A percentile compares a stretch with the other conserved stretches of the same genome.
phyloP scores from a whole-genome alignment of 1,140 invertebrate species.

The Hycleus phaleratus region DNA sequence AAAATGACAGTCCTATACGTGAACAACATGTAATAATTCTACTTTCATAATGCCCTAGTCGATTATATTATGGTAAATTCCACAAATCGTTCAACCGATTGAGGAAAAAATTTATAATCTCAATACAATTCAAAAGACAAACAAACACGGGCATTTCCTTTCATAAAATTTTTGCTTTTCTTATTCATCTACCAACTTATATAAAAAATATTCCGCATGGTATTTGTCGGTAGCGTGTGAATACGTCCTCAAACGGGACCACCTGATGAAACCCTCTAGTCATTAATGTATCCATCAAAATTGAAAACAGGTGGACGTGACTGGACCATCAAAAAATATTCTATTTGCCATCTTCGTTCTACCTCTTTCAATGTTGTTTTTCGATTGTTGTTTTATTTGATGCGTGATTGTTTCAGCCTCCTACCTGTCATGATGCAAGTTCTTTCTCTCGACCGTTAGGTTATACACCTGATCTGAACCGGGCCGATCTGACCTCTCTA shows the following conservation, averaged over 20 bases:
- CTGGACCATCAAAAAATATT: slow-evolving; percentile 4
- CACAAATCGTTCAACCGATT: no score
- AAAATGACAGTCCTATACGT: slow-evolving; percentile 15
- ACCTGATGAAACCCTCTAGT: no score
- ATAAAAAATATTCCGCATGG: no score
- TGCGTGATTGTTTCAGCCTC: slow-evolving; percentile 27
- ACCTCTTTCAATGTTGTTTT: no score
- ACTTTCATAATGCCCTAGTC: slow-evolving; percentile 9
- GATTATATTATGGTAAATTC: no score
- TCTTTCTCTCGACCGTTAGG: slow-evolving; percentile 18
- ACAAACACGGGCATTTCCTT: no score
- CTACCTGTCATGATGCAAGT: slow-evolving; percentile 24
- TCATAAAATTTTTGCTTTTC: no score
- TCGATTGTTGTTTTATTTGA: slow-evolving; percentile 14
- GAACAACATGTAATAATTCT: slow-evolving; percentile 4
- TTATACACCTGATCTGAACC: slow-evolving; percentile 25
- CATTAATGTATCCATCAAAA: no score
- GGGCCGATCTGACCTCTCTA: slow-evolving; percentile 21
- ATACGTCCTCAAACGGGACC: not conserved
- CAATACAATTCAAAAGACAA: no score
- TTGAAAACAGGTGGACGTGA: slow-evolving; percentile 13
- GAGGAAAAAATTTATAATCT: no score
- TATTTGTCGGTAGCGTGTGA: slow-evolving; percentile 5
- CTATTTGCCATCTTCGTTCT: no score
- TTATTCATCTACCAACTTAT: no score